Evolutionary conservation across 2,113 vertebrate genomes (phyloP).

Genomic region (Perca flavescens): DNA sequence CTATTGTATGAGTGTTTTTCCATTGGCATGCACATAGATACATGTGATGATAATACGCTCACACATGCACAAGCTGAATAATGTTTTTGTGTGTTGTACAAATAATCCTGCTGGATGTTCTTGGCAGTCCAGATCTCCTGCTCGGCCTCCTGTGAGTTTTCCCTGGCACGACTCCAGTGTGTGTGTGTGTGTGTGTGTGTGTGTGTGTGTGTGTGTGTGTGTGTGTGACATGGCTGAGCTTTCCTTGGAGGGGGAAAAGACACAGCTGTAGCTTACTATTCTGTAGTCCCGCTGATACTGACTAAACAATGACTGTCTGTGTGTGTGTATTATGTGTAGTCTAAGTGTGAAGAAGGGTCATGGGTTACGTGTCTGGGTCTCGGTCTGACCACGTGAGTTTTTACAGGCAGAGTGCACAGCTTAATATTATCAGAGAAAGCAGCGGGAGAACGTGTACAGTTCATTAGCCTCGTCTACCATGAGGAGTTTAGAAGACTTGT

Average conservation of each 20-base stretch:
- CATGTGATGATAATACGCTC: slow-evolving; percentile 1
- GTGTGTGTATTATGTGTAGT: slow-evolving; percentile 33
- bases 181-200: slow-evolving; percentile 17
- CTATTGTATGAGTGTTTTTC: neutral
- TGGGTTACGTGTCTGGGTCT: slow-evolving; percentile 45
- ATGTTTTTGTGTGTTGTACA: slow-evolving; percentile 54
- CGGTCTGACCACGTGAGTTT: slow-evolving; percentile 39
- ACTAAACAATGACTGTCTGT: slow-evolving; percentile 44
- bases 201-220: slow-evolving; percentile 11
- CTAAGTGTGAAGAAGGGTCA: slow-evolving; percentile 37
- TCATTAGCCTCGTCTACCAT: slow-evolving; percentile 7
- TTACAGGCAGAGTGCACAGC: slow-evolving; percentile 10
- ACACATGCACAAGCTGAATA: slow-evolving; percentile 20
- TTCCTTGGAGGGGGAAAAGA: slow-evolving; percentile 15
- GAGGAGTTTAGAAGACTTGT: neutral
- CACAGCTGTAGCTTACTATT: slow-evolving; percentile 48
- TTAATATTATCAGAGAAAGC: slow-evolving; percentile 29
- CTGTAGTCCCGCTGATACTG: slow-evolving; percentile 30
- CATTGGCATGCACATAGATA: neutral
- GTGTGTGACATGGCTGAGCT: slow-evolving; percentile 7
- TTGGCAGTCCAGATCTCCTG: slow-evolving; percentile 50
- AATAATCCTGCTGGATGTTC: slow-evolving; percentile 66
- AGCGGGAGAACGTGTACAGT: neutral
- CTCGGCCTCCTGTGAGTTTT: slow-evolving; percentile 60
- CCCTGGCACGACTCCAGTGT: slow-evolving; percentile 41